A percentile compares a stretch with the other conserved stretches of the same genome.
These are phyloP conservation scores for Tetramorium parvispinum DNA, from an alignment of 1,140 invertebrate species.

Conservation along the genomic window DNA sequence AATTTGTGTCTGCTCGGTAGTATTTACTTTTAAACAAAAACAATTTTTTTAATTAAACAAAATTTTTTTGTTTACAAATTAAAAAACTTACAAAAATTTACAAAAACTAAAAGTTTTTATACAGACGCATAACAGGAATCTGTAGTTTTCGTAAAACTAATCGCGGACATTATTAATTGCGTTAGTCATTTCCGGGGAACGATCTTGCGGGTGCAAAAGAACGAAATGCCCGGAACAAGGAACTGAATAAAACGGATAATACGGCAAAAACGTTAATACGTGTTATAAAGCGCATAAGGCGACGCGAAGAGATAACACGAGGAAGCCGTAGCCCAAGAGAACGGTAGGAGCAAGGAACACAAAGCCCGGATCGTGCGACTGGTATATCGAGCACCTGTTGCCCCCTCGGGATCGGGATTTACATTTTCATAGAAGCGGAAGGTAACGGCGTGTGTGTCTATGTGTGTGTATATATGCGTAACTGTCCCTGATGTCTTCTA, in stretches of 20 bases:
- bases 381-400: slow-evolving; percentile 72
- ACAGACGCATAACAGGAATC: neutral
- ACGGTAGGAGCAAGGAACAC: slow-evolving; percentile 37
- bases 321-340: slow-evolving; percentile 2
- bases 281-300: slow-evolving; percentile 36
- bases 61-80: too few species aligned
- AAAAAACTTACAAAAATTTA: too few species aligned
- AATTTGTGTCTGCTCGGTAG: too few species aligned
- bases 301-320: slow-evolving; percentile 27
- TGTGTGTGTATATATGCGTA: neutral
- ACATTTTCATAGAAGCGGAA: slow-evolving; percentile 70
- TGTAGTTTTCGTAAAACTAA: neutral
- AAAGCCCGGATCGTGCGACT: slow-evolving; percentile 36
- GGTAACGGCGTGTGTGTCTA: neutral
- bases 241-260: slow-evolving; percentile 9
- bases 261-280: slow-evolving; percentile 26
- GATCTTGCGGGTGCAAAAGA: neutral
- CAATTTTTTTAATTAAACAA: too few species aligned
- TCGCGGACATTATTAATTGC: slow-evolving; percentile 14
- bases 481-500: slow-evolving; percentile 17
- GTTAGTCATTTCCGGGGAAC: slow-evolving; percentile 1
- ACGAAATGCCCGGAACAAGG: neutral
- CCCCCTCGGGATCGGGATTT: slow-evolving; percentile 65
- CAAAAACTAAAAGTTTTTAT: neutral
- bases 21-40: too few species aligned